phyloP scores from a whole-genome alignment of 2,797 vertebrate species.

The Perodicticus potto region DNA sequence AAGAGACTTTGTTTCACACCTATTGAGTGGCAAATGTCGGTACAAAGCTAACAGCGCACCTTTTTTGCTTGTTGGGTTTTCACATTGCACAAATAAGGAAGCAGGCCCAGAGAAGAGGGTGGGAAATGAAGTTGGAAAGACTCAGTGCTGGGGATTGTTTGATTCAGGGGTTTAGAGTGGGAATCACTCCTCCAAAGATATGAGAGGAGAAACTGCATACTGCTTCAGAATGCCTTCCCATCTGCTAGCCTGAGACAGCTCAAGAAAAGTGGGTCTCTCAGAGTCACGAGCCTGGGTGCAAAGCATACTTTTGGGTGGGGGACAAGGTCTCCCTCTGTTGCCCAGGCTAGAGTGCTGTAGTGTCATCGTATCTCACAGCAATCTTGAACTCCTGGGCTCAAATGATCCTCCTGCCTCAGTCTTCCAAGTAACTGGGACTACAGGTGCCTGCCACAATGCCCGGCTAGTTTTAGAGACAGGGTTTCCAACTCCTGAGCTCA shows the following conservation, averaged over 20 bases:
- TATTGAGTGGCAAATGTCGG: neutral
- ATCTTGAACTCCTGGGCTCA: too few relatives aligned
- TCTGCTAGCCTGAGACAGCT: neutral
- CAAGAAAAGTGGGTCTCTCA: neutral
- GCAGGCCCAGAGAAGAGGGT: neutral
- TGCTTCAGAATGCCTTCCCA: neutral
- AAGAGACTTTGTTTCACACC: neutral
- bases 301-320: neutral
- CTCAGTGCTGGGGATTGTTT: neutral
- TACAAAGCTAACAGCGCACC: neutral
- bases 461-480: too few relatives aligned
- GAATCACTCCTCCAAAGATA: neutral
- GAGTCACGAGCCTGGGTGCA: neutral
- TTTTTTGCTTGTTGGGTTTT: slow-evolving; percentile 2
- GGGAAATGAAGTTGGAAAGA: neutral
- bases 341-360: neutral
- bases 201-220: neutral
- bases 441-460: too few relatives aligned
- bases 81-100: neutral
- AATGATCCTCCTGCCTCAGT: too few relatives aligned
- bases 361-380: too few relatives aligned
- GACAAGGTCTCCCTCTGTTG: neutral
- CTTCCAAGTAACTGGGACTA: too few relatives aligned
- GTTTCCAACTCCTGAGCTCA: too few relatives aligned
- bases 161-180: neutral